Evolutionary conservation across 1,140 invertebrate genomes (phyloP), one percentile per base, ranked within the genome.

Genomic region (Myzus persicae): DNA sequence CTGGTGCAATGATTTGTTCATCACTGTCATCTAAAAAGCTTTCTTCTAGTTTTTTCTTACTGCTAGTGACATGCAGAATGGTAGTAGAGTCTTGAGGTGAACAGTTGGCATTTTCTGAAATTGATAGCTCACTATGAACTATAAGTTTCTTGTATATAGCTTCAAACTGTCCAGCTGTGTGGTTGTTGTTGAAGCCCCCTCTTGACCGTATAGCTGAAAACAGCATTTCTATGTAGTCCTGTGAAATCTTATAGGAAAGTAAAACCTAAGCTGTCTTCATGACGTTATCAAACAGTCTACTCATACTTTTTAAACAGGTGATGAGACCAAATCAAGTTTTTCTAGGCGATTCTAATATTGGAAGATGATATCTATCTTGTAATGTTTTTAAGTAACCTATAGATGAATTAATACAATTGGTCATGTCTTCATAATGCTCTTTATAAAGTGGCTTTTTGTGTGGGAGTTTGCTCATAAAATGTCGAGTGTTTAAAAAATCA

Each of bases 321-420:
- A 93, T 59, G 36, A 93, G 38, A 59, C 93, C 85, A 38, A 93
- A 93, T 8, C 93, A 85, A n/a, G 36, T 42, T 88, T 93, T 93
- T 40, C 93, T 59, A 44, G 42, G 40, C 8, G 44, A 44, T 38
- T 22, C 42, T 51, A 67, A 54, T 36, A 93, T 38, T 26, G 84
- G 38, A 24, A 24, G 20, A 26, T 87, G 48, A 51, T 88, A 6
- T 40, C 54, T n/a, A 24, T 82, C 54, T 59, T 88, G n/a, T 44
- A 89, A 67, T 7, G 31, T 89, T 82, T 22, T 14, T 36, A 93
- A 67, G 36, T 93, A 93, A 20, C 31, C 11, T 40, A 40, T 88
- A 31, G 46, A 38, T 26, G 46, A 84, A 54, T 88, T 42, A 22
- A 85, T 85, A 38, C 44, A 48, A 38, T 36, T 24, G 44, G n/a